Percentiles rank a stretch among this genome's conserved stretches.
Conservation (phyloP, 2,113 vertebrate species). For the Benitochromis conjunctus region DNA sequence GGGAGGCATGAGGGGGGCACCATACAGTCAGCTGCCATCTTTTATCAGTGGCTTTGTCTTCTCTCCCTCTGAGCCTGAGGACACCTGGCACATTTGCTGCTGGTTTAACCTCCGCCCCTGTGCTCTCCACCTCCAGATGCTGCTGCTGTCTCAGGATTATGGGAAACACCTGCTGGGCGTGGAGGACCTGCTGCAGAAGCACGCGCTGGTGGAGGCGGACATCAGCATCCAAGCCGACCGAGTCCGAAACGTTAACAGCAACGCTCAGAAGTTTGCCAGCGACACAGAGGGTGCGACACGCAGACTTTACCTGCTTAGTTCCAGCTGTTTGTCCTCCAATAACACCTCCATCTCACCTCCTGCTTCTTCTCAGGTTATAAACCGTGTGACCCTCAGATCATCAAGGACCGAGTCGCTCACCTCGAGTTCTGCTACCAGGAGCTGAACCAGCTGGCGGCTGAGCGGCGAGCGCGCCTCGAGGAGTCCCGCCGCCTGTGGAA, state of each 20-base stretch:
- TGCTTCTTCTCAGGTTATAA: constrained; percentile 82
- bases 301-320: neutral
- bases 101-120: neutral
- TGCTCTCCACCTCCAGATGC: constrained; percentile 76
- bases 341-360: neutral
- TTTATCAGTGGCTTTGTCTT: neutral
- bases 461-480: constrained; percentile 88
- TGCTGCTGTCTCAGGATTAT: constrained; percentile 95
- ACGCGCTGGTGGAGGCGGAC: constrained; percentile 94
- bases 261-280: constrained; percentile 89
- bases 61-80: neutral
- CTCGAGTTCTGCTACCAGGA: constrained; percentile 99
- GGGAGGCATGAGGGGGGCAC: too few relatives aligned
- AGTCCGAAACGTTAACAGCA: constrained; percentile 89
- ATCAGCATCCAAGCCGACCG: constrained; percentile 92
- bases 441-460: constrained; percentile 88
- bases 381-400: constrained; percentile 95
- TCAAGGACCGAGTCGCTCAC: constrained; percentile 91
- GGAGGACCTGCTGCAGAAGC: constrained; percentile 96
- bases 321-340: neutral
- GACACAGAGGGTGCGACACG: constrained; percentile 81
- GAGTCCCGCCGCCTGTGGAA: constrained; percentile 98
- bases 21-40: neutral
- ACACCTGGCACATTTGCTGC: neutral
- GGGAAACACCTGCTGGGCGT: constrained; percentile 96